Conservation (phyloP, 2,113 vertebrate genomes). For the Trochalopteron elliotii region DNA sequence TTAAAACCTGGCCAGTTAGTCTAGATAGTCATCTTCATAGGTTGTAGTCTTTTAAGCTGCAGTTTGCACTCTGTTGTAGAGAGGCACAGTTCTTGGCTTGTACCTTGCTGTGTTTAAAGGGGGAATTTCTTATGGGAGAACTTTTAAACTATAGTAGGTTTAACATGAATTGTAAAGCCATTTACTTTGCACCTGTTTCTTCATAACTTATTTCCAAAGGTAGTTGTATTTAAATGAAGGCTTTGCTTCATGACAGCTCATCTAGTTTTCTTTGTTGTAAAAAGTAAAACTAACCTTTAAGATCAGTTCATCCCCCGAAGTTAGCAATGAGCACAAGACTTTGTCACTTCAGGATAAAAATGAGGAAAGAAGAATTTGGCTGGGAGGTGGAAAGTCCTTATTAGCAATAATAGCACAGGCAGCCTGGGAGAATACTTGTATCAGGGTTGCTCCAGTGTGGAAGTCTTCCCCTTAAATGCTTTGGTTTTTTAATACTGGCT, state of each 20-base stretch:
- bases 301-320: neutral
- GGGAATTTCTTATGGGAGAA: slow-evolving; percentile 55
- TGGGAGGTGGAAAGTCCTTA: slow-evolving; percentile 40
- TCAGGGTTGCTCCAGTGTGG: slow-evolving; percentile 25
- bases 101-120: slow-evolving; percentile 66
- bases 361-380: neutral
- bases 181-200: slow-evolving; percentile 71
- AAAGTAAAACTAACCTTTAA: slow-evolving; percentile 33
- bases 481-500: neutral
- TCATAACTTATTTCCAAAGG: slow-evolving; percentile 71
- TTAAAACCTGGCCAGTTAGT: slow-evolving; percentile 64
- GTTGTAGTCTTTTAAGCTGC: slow-evolving; percentile 59
- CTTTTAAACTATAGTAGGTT: slow-evolving; percentile 55
- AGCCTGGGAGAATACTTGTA: slow-evolving; percentile 3
- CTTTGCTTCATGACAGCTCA: slow-evolving; percentile 56
- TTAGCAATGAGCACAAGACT: slow-evolving; percentile 56
- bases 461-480: slow-evolving; percentile 52
- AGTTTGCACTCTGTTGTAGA: slow-evolving; percentile 71
- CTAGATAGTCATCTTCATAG: slow-evolving; percentile 57
- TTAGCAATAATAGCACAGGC: slow-evolving; percentile 59
- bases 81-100: slow-evolving; percentile 63
- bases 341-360: slow-evolving; percentile 39
- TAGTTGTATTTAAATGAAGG: slow-evolving; percentile 67
- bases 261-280: slow-evolving; percentile 55
- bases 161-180: slow-evolving; percentile 65